Percentiles rank a stretch among this genome's conserved stretches.
Conservation (phyloP, 2,113 vertebrate genomes). For the Speoplatyrhinus poulsoni region DNA sequence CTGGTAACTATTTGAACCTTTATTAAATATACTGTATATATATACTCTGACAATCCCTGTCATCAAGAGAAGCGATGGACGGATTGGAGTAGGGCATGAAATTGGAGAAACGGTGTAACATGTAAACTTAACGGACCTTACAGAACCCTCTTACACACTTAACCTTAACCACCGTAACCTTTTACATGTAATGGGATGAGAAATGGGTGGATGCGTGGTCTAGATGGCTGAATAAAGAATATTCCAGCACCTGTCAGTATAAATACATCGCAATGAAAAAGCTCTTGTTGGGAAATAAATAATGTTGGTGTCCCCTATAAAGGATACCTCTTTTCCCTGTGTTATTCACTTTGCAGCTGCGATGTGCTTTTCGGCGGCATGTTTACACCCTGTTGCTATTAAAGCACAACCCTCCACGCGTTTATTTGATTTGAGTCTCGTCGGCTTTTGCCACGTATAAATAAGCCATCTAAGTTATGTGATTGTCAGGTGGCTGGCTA, state of each 20-base stretch:
- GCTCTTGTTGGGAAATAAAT: no score
- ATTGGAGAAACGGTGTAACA: constrained; percentile 3
- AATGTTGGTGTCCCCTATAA: no score
- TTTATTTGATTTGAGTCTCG: constrained; percentile 30
- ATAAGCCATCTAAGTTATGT: constrained; percentile 49
- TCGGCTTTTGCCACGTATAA: constrained; percentile 41
- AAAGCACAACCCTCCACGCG: constrained; percentile 32
- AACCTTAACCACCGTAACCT: constrained; percentile 10
- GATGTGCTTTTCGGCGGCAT: constrained; percentile 32
- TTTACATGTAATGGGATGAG: constrained; percentile 3
- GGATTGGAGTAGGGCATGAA: constrained; percentile 35
- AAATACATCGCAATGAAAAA: not conserved
- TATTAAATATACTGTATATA: constrained; percentile 34
- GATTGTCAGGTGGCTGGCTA: constrained; percentile 37
- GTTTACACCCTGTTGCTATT: constrained; percentile 23
- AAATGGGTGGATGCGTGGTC: constrained; percentile 30
- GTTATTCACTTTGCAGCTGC: constrained; percentile 1
- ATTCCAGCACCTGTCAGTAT: constrained; percentile 31
- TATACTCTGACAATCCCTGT: not conserved
- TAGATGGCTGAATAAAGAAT: constrained; percentile 28
- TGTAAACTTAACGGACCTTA: constrained; percentile 29
- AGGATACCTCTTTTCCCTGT: no score
- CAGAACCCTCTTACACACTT: constrained; percentile 19
- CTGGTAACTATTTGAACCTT: constrained; percentile 80
- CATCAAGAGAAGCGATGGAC: constrained; percentile 33